phyloP scores from a whole-genome alignment of 2,113 vertebrate species.

The Heterotis niloticus region DNA sequence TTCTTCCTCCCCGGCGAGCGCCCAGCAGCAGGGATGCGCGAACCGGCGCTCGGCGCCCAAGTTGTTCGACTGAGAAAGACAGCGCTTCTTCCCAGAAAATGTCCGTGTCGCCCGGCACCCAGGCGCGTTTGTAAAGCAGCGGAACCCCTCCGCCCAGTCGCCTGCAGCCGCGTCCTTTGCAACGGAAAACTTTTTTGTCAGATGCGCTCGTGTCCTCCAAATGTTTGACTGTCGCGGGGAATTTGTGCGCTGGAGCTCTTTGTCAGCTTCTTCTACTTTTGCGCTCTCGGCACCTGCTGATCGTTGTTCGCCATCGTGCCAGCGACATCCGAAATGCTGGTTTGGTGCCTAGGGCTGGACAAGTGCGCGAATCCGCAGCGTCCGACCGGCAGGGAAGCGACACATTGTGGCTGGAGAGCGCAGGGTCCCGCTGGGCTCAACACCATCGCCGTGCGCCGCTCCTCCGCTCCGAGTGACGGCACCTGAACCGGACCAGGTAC shows the following conservation, averaged over 20 bases:
- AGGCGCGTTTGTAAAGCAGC: conserved; percentile 2
- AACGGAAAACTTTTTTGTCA: too few species aligned
- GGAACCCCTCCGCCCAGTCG: too few species aligned
- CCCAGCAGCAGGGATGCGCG: neutral
- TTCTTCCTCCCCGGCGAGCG: neutral
- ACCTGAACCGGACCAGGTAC: neutral
- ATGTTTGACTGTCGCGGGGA: neutral
- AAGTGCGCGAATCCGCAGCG: neutral
- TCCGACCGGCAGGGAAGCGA: conserved; percentile 14
- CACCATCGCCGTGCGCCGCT: neutral
- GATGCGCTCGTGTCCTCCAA: neutral
- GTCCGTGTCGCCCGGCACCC: neutral
- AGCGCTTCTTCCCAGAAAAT: neutral
- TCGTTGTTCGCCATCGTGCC: neutral
- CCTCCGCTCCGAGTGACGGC: neutral
- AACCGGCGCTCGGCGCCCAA: neutral
- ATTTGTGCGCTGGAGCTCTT: neutral
- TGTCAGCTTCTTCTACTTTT: conserved; percentile 1
- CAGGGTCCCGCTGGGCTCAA: neutral
- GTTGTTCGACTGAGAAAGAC: conserved; percentile 9
- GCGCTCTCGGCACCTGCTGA: neutral
- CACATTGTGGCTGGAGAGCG: conserved; percentile 15
- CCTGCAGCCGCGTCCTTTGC: too few species aligned
- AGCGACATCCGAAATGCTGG: neutral
- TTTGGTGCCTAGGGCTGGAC: conserved; percentile 10